Conservation (phyloP, 2,113 vertebrate genomes). For the Plestiodon gilberti region DNA sequence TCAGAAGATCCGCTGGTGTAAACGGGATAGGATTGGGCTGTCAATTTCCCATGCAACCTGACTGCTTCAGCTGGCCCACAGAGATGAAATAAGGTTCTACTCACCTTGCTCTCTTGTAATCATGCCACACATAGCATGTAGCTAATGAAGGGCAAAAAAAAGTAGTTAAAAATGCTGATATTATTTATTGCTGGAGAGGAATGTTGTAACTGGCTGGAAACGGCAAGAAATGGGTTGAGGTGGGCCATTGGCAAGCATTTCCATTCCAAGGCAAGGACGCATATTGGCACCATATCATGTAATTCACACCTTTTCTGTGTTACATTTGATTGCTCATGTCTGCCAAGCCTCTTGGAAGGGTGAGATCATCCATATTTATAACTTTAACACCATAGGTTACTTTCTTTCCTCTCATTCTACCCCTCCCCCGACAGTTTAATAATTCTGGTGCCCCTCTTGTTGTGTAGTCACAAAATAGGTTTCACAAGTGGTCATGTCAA, state of each 20-base stretch:
- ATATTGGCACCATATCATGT: neutral
- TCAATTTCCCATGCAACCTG: too few species aligned
- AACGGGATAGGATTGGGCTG: too few species aligned
- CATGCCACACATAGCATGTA: neutral
- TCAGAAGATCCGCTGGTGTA: too few species aligned
- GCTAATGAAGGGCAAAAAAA: neutral
- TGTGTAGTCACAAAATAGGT: accelerated
- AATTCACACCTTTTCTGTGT: neutral
- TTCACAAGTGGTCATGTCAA: neutral
- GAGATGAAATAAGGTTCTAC: too few species aligned
- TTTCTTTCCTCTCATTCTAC: neutral
- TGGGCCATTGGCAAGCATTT: neutral
- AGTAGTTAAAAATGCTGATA: neutral
- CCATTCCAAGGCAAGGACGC: neutral
- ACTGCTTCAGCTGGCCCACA: neutral
- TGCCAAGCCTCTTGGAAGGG: neutral
- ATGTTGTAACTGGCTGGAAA: neutral
- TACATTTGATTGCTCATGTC: neutral
- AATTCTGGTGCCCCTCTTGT: neutral
- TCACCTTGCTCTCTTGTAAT: neutral
- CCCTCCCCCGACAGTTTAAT: neutral
- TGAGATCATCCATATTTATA: neutral
- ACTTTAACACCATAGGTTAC: neutral
- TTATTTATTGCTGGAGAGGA: neutral
- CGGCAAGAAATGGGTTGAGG: neutral